A percentile compares a stretch with the other conserved stretches of the same genome.
These are phyloP conservation scores for Drosophila ambigua DNA, from an alignment of 1,140 invertebrate genomes.

Conservation along the genomic window DNA sequence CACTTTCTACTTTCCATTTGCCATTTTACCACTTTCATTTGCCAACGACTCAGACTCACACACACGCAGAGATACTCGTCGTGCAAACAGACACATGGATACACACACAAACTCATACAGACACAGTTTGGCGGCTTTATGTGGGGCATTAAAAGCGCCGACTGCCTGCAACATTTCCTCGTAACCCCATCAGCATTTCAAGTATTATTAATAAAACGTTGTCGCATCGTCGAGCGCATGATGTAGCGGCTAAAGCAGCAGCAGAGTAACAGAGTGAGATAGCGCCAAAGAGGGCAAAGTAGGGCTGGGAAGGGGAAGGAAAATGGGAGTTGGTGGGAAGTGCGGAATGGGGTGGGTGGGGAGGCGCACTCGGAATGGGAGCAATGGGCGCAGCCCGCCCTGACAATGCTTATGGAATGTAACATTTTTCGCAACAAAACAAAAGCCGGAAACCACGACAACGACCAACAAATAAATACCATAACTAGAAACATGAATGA, in stretches of 20 bases:
- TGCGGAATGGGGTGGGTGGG: no score
- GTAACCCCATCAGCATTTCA: conserved; percentile 62
- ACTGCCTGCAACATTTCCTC: conserved; percentile 51
- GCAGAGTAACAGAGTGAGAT: not conserved
- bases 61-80: not conserved
- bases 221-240: conserved; percentile 51
- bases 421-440: conserved; percentile 54
- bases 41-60: conserved; percentile 18
- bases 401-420: conserved; percentile 57
- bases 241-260: conserved; percentile 24
- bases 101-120: not conserved
- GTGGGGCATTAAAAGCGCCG: conserved; percentile 56
- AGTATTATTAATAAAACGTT: conserved; percentile 65
- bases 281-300: conserved; percentile 2
- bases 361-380: conserved; percentile 33
- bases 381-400: conserved; percentile 53
- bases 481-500: not conserved
- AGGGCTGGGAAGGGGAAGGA: no score
- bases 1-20: conserved; percentile 24
- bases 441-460: conserved; percentile 64
- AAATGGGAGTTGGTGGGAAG: no score
- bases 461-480: conserved; percentile 59
- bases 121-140: conserved; percentile 35
- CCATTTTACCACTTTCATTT: conserved; percentile 28
- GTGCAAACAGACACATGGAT: not conserved